Conservation (phyloP, 2,888 invertebrate genomes). For the Trichogramma dendrolimi region DNA sequence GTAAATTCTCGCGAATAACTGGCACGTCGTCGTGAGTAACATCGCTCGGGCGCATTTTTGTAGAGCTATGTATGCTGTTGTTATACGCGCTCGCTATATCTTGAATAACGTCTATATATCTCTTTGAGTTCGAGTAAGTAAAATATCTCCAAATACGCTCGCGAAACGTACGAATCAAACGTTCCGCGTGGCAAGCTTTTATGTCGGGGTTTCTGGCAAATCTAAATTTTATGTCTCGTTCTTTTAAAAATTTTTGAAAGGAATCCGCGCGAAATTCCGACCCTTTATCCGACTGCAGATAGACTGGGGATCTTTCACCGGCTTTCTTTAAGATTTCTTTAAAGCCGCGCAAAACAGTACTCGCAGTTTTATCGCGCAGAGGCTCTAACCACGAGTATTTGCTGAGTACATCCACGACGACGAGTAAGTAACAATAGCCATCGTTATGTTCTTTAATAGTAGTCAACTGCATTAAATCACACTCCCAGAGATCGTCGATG, state of each 20-base stretch:
- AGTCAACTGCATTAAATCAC: conserved; percentile 18
- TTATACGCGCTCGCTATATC: conserved; percentile 35
- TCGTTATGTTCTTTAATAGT: conserved; percentile 22
- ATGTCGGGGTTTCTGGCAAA: conserved; percentile 21
- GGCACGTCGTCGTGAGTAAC: conserved; percentile 15
- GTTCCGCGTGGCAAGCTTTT: conserved; percentile 23
- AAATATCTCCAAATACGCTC: conserved; percentile 29
- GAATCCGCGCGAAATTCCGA: conserved; percentile 32
- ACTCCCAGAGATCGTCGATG: conserved; percentile 30
- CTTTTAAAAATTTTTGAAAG: conserved; percentile 16
- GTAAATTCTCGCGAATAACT: conserved; percentile 10
- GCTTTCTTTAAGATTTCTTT: conserved; percentile 26
- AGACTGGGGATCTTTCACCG: conserved; percentile 10
- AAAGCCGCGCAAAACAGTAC: conserved; percentile 28
- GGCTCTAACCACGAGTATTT: conserved; percentile 31
- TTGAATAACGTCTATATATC: conserved; percentile 32
- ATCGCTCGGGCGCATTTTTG: conserved; percentile 14
- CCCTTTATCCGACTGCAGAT: conserved; percentile 33
- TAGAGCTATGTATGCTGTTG: conserved; percentile 28
- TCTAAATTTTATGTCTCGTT: conserved; percentile 21
- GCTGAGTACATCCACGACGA: conserved; percentile 26
- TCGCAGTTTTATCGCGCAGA: conserved; percentile 30
- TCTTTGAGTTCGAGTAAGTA: conserved; percentile 19
- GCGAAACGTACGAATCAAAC: conserved; percentile 21
- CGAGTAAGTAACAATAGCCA: conserved; percentile 20